Conservation (phyloP, 2,888 invertebrate species). For the Iselma pallidipennis region DNA sequence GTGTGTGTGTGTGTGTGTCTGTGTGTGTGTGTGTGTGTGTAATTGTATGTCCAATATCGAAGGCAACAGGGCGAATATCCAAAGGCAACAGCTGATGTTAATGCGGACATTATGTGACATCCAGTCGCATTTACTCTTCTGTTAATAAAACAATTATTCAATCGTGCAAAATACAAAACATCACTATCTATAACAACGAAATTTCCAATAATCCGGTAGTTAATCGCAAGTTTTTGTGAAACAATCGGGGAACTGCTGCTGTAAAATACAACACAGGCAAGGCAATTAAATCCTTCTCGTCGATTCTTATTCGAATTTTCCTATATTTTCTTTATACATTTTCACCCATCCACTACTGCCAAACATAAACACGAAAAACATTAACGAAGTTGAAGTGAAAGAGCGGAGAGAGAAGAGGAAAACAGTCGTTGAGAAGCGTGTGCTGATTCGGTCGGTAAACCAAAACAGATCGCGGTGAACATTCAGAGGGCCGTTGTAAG, state of each 20-base stretch:
- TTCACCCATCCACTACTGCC: too few relatives aligned
- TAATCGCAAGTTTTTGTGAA: too few relatives aligned
- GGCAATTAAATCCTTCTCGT: too few relatives aligned
- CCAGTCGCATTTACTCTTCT: constrained; percentile 15
- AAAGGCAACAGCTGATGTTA: constrained; percentile 36
- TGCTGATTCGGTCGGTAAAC: constrained; percentile 49
- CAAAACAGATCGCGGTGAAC: constrained; percentile 50
- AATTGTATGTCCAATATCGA: constrained; percentile 38
- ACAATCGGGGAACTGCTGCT: too few relatives aligned
- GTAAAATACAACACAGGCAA: background rate
- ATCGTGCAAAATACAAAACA: background rate
- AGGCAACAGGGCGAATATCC: constrained; percentile 35
- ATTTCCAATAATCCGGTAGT: background rate
- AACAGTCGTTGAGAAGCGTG: constrained; percentile 32
- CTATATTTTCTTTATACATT: constrained; percentile 24
- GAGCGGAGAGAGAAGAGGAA: background rate
- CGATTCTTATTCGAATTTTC: constrained; percentile 12
- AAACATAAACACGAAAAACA: too few relatives aligned
- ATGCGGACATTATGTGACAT: constrained; percentile 28
- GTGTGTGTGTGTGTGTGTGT: constrained; percentile 8
- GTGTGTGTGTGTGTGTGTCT: too few relatives aligned
- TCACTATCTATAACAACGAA: too few relatives aligned
- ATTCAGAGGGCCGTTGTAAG: constrained; percentile 39
- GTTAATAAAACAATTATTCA: constrained; percentile 25
- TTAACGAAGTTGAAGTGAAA: too few relatives aligned